A percentile compares a stretch with the other conserved stretches of the same genome.
Evolutionary conservation across 2,888 invertebrate genomes (phyloP).

Genomic region (Strigamia maritima): DNA sequence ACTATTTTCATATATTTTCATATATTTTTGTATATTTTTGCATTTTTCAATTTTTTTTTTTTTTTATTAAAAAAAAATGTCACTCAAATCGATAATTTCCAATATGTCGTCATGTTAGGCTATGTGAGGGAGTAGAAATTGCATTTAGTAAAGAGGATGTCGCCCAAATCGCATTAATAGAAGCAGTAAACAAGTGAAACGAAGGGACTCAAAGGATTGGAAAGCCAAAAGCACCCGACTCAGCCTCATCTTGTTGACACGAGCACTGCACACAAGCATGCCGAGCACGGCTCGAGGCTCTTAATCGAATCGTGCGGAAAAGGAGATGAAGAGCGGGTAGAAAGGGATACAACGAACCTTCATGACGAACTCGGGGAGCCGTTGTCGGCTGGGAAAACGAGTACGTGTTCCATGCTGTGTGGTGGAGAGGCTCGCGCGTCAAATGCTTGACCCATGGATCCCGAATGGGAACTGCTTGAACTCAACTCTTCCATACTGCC

Average conservation of each 20-base stretch:
- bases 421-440: constrained; percentile 43
- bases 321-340: neutral
- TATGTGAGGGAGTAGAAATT: neutral
- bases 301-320: neutral
- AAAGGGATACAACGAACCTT: neutral
- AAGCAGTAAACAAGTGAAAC: neutral
- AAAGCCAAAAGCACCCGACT: neutral
- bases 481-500: constrained; percentile 65
- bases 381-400: constrained; percentile 40
- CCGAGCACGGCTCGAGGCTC: neutral
- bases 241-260: neutral
- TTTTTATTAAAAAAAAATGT: too few species aligned
- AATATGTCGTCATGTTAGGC: neutral
- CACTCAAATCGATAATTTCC: too few species aligned
- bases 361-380: constrained; percentile 34
- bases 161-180: constrained; percentile 1
- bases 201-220: constrained; percentile 15
- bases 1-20: too few species aligned
- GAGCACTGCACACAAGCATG: too few species aligned
- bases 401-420: constrained; percentile 40
- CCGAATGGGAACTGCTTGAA: constrained; percentile 70
- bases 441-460: constrained; percentile 75
- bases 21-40: too few species aligned
- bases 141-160: neutral
- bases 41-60: too few species aligned